phyloP scores from a whole-genome alignment of 1,140 invertebrate species.

The Pomacea maculata region DNA sequence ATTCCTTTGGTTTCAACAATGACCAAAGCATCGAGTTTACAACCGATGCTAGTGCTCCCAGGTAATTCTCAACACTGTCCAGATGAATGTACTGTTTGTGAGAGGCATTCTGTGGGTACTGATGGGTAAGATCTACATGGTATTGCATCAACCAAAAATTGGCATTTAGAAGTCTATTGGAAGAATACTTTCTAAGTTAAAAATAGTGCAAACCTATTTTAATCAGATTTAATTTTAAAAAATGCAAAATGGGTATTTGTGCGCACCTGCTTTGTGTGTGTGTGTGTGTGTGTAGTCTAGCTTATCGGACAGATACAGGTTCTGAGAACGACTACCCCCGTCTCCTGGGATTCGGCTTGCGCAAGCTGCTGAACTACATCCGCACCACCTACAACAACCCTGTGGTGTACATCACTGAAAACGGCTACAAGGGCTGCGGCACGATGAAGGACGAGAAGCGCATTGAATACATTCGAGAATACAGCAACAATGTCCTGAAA shows the following conservation, averaged over 20 bases:
- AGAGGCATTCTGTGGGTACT: no score
- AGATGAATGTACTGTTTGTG: background rate
- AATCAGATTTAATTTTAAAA: no score
- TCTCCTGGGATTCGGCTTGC: conserved; percentile 71
- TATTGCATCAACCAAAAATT: no score
- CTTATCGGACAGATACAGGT: conserved; percentile 21
- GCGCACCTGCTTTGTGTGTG: no score
- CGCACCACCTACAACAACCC: conserved; percentile 71
- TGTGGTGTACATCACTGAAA: conserved; percentile 74
- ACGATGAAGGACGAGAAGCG: conserved; percentile 68
- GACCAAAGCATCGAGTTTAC: conserved; percentile 37
- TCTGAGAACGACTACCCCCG: conserved; percentile 54
- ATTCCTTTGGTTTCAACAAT: conserved; percentile 23
- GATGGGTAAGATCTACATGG: no score
- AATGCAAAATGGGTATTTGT: no score
- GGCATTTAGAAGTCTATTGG: no score
- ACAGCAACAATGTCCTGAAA: conserved; percentile 41
- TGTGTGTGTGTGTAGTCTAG: conserved; percentile 12
- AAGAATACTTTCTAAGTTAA: no score
- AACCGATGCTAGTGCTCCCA: conserved; percentile 35
- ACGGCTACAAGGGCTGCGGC: conserved; percentile 69
- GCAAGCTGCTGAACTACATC: conserved; percentile 72
- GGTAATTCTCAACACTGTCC: conserved; percentile 21
- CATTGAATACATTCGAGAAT: conserved; percentile 62
- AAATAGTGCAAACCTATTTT: no score